A percentile compares a stretch with the other conserved stretches of the same genome.
phyloP scores from a whole-genome alignment of 2,888 invertebrate species.

The Melipona beecheii region DNA sequence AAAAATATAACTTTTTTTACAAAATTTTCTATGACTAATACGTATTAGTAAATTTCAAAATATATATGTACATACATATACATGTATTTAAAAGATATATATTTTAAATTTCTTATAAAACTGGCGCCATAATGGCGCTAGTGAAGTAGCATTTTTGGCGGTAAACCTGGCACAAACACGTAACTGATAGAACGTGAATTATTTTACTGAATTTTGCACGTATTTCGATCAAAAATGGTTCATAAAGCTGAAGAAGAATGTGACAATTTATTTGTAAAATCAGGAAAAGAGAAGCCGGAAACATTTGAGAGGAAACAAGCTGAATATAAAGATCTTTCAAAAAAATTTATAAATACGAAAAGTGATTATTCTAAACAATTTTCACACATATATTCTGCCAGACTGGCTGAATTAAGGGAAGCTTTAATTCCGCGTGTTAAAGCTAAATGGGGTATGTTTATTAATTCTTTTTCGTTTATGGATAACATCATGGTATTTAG shows the following conservation, averaged over 20 bases:
- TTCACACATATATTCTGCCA: slow-evolving; percentile 93
- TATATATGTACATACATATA: not conserved
- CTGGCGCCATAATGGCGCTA: slow-evolving; percentile 5
- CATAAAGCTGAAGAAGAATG: slow-evolving; percentile 20
- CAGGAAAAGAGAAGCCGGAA: slow-evolving; percentile 50
- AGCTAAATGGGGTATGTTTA: slow-evolving; percentile 88
- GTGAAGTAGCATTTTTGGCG: slow-evolving; percentile 20
- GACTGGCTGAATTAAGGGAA: slow-evolving; percentile 89
- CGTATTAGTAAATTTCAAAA: not conserved
- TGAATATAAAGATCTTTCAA: slow-evolving; percentile 69
- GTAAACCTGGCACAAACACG: not conserved
- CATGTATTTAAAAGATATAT: not conserved
- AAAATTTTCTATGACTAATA: not conserved
- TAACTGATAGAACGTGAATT: not conserved
- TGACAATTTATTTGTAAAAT: slow-evolving; percentile 24
- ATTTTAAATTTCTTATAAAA: not conserved
- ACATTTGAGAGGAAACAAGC: slow-evolving; percentile 70
- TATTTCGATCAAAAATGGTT: slow-evolving; percentile 47
- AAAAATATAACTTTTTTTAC: not conserved
- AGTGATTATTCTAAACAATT: slow-evolving; percentile 88
- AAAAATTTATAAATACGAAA: slow-evolving; percentile 62
- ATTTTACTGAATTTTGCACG: not conserved
- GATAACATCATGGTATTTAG: not conserved
- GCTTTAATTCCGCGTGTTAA: slow-evolving; percentile 86
- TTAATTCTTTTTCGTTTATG: not conserved